These are phyloP conservation scores for Perizoma affinitatum DNA, from an alignment of 2,888 invertebrate genomes.

Conservation along the genomic window DNA sequence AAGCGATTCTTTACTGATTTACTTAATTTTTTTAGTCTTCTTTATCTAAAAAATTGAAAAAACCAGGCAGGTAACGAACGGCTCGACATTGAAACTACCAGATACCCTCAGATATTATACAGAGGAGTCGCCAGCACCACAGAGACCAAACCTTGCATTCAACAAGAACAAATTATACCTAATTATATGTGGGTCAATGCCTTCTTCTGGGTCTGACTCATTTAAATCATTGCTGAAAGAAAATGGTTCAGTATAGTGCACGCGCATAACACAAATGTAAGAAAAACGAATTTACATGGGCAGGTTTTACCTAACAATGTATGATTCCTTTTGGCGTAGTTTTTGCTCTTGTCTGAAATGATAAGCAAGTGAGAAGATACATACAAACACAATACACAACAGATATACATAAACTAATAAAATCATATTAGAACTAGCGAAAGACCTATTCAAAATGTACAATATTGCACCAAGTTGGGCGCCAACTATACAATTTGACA, in stretches of 20 bases:
- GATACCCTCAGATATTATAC: conserved; percentile 31
- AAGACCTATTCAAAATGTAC: conserved; percentile 5
- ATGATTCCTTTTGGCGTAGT: conserved; percentile 57
- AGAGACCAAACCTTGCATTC: conserved; percentile 41
- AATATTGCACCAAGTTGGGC: conserved; percentile 26
- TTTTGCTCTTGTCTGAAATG: conserved; percentile 65
- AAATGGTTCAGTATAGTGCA: conserved; percentile 60
- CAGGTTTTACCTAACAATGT: conserved; percentile 69
- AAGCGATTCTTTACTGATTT: too few relatives aligned
- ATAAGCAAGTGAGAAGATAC: conserved; percentile 46
- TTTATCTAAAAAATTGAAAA: neutral
- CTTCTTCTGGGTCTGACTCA: conserved; percentile 61
- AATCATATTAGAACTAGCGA: conserved; percentile 20
- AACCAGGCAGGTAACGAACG: conserved; percentile 20
- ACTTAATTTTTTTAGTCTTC: too few relatives aligned
- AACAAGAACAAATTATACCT: conserved; percentile 65
- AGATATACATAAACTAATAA: conserved; percentile 19
- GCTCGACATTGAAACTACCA: conserved; percentile 30
- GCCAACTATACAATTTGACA: conserved; percentile 21
- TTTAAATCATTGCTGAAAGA: conserved; percentile 78
- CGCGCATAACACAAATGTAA: conserved; percentile 45
- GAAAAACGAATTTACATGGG: conserved; percentile 31
- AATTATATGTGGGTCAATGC: conserved; percentile 65
- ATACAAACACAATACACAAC: conserved; percentile 21
- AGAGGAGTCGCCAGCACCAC: conserved; percentile 52